phyloP scores from a whole-genome alignment of 2,797 vertebrate genomes.

The Diplodus puntazzo region DNA sequence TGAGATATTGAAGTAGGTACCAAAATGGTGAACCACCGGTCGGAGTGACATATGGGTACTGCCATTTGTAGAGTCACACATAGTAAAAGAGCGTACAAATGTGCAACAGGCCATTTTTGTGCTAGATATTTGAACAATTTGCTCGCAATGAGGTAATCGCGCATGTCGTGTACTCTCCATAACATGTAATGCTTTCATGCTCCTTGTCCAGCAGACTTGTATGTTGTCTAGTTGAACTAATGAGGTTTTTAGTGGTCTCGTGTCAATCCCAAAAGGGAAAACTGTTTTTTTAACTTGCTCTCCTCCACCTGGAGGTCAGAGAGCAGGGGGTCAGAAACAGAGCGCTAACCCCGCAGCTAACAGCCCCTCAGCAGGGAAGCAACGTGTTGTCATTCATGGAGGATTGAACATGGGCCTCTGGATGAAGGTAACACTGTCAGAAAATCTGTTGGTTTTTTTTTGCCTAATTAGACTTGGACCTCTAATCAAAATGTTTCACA shows the following conservation, averaged over 20 bases:
- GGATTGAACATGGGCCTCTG: conserved; percentile 4
- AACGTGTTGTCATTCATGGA: conserved; percentile 8
- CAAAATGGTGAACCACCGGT: too few relatives aligned
- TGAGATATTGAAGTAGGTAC: too few relatives aligned
- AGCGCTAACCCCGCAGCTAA: conserved; percentile 5
- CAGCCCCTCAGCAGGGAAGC: conserved; percentile 9
- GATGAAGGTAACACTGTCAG: conserved; percentile 7
- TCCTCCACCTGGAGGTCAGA: conserved; percentile 27
- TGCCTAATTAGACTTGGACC: neutral
- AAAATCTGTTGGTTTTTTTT: neutral
- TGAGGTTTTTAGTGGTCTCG: neutral
- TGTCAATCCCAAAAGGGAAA: conserved; percentile 15
- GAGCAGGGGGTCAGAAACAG: conserved; percentile 25
- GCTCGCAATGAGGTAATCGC: too few relatives aligned
- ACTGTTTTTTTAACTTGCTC: conserved; percentile 18
- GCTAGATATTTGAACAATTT: too few relatives aligned
- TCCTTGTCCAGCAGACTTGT: neutral
- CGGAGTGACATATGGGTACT: too few relatives aligned
- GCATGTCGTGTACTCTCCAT: neutral
- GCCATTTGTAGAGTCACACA: too few relatives aligned
- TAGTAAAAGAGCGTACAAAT: too few relatives aligned
- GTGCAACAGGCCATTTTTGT: too few relatives aligned
- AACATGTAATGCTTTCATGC: neutral
- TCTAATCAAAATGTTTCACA: too few relatives aligned
- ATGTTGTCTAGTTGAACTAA: conserved; percentile 27